These are phyloP conservation scores for Drosophila cracens DNA, from an alignment of 2,888 invertebrate genomes.

Conservation along the genomic window DNA sequence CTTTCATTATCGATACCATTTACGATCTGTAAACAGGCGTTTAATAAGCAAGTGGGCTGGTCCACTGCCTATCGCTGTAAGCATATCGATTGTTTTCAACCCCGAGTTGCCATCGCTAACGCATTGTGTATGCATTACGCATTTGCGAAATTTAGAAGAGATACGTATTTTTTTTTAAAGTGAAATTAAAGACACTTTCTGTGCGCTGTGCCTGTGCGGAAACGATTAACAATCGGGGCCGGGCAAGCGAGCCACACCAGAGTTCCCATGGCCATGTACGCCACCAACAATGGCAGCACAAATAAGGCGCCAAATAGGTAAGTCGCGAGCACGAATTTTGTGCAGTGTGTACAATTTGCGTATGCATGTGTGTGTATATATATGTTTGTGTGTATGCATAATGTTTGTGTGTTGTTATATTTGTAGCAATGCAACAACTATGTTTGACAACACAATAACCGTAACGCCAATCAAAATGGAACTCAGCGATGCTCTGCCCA, in stretches of 20 bases:
- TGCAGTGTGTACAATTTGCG: constrained; percentile 49
- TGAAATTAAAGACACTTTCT: constrained; percentile 35
- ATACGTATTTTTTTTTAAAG: constrained; percentile 30
- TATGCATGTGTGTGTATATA: background rate
- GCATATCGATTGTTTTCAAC: constrained; percentile 44
- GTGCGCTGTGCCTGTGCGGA: constrained; percentile 21
- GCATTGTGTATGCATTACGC: constrained; percentile 73
- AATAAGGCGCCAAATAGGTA: constrained; percentile 79
- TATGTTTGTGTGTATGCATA: constrained; percentile 5
- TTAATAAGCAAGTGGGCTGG: constrained; percentile 13
- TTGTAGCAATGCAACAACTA: constrained; percentile 61
- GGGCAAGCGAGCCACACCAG: constrained; percentile 20
- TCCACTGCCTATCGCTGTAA: constrained; percentile 13
- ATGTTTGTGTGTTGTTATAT: constrained; percentile 9
- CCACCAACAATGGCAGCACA: constrained; percentile 71
- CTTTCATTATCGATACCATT: background rate
- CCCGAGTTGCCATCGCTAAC: constrained; percentile 45
- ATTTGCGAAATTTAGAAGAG: constrained; percentile 62
- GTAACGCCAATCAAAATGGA: constrained; percentile 74
- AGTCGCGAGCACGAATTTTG: constrained; percentile 31
- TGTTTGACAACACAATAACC: constrained; percentile 74
- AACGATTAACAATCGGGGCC: constrained; percentile 32
- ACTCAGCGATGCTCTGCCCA: constrained; percentile 39
- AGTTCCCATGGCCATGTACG: constrained; percentile 69
- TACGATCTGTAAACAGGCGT: background rate